phyloP scores from a whole-genome alignment of 2,888 invertebrate species.

The Drosophila pseudotalamancana region DNA sequence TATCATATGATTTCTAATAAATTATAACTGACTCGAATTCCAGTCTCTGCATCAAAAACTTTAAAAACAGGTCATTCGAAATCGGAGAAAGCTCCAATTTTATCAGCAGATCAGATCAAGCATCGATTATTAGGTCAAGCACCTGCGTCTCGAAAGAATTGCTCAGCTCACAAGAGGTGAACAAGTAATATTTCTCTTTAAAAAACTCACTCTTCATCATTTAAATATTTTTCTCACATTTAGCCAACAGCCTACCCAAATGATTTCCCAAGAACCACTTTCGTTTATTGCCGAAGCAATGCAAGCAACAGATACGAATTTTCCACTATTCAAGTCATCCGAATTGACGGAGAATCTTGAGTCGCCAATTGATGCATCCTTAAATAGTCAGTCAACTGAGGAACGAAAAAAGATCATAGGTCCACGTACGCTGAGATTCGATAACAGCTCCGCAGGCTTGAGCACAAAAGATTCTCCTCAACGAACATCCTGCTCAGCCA shows the following conservation, averaged over 20 bases:
- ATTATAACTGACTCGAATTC: background rate
- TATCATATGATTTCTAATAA: background rate
- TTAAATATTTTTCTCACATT: background rate
- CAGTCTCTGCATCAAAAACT: background rate
- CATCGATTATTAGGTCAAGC: background rate
- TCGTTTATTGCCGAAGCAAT: constrained; percentile 22
- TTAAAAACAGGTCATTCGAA: background rate
- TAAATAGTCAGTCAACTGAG: background rate
- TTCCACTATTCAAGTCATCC: background rate
- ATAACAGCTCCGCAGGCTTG: background rate
- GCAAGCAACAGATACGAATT: background rate
- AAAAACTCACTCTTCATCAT: background rate
- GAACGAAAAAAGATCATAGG: background rate
- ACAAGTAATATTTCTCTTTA: background rate
- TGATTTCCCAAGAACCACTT: background rate
- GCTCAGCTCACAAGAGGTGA: background rate
- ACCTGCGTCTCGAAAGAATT: too few species aligned
- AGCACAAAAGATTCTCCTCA: background rate
- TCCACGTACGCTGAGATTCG: background rate
- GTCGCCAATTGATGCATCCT: too few species aligned
- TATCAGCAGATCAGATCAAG: background rate
- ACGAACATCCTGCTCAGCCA: background rate
- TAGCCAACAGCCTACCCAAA: background rate
- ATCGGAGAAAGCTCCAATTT: background rate
- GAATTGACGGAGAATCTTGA: background rate